Percentiles rank a stretch among this genome's conserved stretches.
phyloP scores from a whole-genome alignment of 2,888 invertebrate genomes.

The Acleris literana region DNA sequence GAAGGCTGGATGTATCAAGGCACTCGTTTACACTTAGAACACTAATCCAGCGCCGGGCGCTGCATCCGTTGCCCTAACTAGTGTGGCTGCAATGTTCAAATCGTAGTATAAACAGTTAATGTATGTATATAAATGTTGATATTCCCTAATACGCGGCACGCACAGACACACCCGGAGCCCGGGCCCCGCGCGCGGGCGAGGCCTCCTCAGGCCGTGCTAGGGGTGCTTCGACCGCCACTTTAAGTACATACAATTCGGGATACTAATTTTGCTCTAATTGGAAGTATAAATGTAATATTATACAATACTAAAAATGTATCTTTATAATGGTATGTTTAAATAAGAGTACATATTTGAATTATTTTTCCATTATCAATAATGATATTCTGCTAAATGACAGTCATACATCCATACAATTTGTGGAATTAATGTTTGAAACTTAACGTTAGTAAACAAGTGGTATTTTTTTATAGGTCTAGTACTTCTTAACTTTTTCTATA shows the following conservation, averaged over 20 bases:
- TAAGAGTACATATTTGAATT: conserved; percentile 30
- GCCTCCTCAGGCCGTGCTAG: background rate
- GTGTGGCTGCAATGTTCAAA: conserved; percentile 19
- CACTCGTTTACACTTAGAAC: conserved; percentile 72
- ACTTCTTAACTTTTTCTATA: too few relatives aligned
- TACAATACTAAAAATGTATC: conserved; percentile 7
- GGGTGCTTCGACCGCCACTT: background rate
- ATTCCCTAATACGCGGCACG: background rate
- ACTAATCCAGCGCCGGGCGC: conserved; percentile 32
- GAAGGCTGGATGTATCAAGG: conserved; percentile 82
- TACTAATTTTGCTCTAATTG: conserved; percentile 6
- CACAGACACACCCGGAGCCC: background rate
- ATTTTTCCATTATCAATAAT: conserved; percentile 16
- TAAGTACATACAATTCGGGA: conserved; percentile 29
- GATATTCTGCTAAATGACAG: background rate
- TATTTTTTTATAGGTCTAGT: too few relatives aligned
- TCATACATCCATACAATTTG: background rate
- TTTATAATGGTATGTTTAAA: conserved; percentile 20
- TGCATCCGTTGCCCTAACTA: conserved; percentile 32
- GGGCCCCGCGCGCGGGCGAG: background rate
- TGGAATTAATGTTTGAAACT: too few relatives aligned
- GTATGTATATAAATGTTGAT: conserved; percentile 7
- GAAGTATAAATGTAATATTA: conserved; percentile 14
- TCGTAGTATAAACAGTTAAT: conserved; percentile 8
- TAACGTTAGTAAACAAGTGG: too few relatives aligned